Evolutionary conservation across 2,113 vertebrate species (phyloP).

Genomic region (Pogona vitticeps): DNA sequence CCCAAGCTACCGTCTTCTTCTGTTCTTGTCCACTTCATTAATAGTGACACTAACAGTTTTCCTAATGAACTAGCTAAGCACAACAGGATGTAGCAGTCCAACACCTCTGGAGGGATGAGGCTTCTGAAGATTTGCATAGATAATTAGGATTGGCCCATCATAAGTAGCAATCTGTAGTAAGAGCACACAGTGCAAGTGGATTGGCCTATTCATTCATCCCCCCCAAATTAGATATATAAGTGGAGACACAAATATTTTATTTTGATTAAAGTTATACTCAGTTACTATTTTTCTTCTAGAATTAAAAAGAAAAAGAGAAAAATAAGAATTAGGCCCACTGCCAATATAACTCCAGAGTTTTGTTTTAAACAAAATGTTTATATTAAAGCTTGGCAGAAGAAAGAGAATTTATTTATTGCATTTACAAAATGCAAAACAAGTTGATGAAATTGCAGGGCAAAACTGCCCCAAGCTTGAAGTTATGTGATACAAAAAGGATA

Average conservation of each 20-base stretch:
- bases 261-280: not conserved
- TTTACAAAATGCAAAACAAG: conserved; percentile 16
- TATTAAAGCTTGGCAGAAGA: conserved; percentile 6
- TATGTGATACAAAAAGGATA: conserved; percentile 8
- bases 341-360: not conserved
- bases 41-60: too few relatives aligned
- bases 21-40: too few relatives aligned
- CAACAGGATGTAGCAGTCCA: not conserved
- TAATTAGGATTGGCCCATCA: too few relatives aligned
- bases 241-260: not conserved
- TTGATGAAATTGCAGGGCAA: conserved; percentile 1
- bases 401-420: too few relatives aligned
- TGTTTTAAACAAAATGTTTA: conserved; percentile 32
- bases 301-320: not conserved
- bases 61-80: not conserved
- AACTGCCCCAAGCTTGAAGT: not conserved
- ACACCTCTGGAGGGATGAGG: not conserved
- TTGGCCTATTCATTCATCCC: not conserved
- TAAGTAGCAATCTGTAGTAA: not conserved
- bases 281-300: not conserved
- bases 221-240: not conserved
- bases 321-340: conserved; percentile 13
- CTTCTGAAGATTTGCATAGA: not conserved
- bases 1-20: too few relatives aligned
- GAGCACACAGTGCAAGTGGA: not conserved